Evolutionary conservation across 2,797 vertebrate species (phyloP).

Genomic region (Rhyacichthys aspro): DNA sequence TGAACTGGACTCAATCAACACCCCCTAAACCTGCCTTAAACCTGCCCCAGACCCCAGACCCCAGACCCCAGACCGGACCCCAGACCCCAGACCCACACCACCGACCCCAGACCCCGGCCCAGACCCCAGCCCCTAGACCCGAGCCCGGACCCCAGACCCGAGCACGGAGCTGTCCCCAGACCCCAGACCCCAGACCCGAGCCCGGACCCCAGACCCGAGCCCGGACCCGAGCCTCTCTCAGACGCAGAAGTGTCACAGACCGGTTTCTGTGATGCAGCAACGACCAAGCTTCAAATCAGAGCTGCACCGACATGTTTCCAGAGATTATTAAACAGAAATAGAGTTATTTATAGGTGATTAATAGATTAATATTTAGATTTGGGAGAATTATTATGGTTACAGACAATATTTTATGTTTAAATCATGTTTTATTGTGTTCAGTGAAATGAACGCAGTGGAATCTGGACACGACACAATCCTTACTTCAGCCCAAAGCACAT

Average conservation of each 20-base stretch:
- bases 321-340: neutral
- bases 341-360: neutral
- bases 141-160: neutral
- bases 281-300: neutral
- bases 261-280: constrained; percentile 1
- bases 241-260: neutral
- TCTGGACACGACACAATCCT: too few species aligned
- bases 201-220: neutral
- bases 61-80: neutral
- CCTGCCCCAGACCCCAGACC: neutral
- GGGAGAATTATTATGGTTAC: too few species aligned
- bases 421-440: too few species aligned
- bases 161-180: too few species aligned
- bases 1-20: constrained; percentile 77
- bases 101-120: neutral
- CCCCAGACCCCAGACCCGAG: too few species aligned
- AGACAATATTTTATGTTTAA: too few species aligned
- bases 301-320: too few species aligned
- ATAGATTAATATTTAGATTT: neutral
- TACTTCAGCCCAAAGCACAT: too few species aligned
- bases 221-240: neutral
- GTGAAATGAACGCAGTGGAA: too few species aligned
- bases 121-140: neutral
- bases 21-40: constrained; percentile 46
- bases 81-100: neutral